Evolutionary conservation across 2,113 vertebrate genomes (phyloP).

Genomic region (Noturus placidus): DNA sequence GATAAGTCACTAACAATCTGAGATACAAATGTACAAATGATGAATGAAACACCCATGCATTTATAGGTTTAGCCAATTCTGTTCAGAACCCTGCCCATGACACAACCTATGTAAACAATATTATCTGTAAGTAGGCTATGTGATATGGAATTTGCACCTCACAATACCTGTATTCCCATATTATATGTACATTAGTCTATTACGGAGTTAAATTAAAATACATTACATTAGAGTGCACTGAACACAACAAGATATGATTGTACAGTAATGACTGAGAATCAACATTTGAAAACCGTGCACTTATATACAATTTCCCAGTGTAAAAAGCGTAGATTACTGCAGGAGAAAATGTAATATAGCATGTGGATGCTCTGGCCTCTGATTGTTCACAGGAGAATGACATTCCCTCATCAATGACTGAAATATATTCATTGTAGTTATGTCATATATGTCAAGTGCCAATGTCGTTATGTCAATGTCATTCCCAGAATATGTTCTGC

Average conservation of each 20-base stretch:
- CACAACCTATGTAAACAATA: constrained; percentile 22
- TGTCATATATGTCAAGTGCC: not conserved
- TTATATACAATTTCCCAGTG: not conserved
- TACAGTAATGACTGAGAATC: not conserved
- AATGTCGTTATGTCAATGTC: too few relatives aligned
- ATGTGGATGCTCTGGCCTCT: not conserved
- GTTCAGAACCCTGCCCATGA: not conserved
- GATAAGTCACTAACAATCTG: not conserved
- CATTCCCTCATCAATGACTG: not conserved
- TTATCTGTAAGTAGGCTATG: not conserved
- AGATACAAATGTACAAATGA: not conserved
- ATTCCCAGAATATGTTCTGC: not conserved
- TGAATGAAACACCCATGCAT: not conserved
- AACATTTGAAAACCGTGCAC: not conserved
- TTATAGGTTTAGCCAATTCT: not conserved
- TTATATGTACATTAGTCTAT: not conserved
- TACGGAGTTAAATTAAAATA: not conserved
- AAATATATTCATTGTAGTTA: not conserved
- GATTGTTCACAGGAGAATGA: not conserved
- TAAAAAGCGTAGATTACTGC: not conserved
- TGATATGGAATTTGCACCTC: not conserved
- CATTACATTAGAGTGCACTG: not conserved
- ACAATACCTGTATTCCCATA: not conserved
- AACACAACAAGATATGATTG: not conserved
- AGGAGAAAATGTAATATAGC: not conserved